phyloP scores from a whole-genome alignment of 1,140 invertebrate genomes.

The Condylostylus longicornis region DNA sequence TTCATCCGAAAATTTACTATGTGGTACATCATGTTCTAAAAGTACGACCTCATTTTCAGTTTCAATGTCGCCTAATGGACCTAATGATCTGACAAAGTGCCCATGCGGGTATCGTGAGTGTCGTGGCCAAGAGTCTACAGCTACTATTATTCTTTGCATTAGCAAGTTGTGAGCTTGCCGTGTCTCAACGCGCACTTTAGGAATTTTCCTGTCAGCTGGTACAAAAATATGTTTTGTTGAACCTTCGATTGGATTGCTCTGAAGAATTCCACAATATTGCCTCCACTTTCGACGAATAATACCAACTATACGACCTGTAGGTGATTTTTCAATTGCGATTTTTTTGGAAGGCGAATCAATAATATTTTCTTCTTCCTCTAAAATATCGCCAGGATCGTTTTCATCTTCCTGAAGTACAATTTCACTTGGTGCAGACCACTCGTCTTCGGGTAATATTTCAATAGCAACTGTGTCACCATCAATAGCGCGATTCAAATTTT shows the following conservation, averaged over 20 bases:
- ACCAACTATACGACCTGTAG: conserved; percentile 81
- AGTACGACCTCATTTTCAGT: conserved; percentile 93
- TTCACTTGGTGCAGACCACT: conserved; percentile 80
- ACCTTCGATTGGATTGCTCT: conserved; percentile 59
- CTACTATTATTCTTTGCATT: conserved; percentile 77
- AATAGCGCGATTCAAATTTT: conserved; percentile 83
- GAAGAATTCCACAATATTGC: conserved; percentile 90
- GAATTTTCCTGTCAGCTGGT: conserved; percentile 77
- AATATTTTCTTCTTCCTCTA: conserved; percentile 48
- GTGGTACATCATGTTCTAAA: conserved; percentile 93
- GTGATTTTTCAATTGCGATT: conserved; percentile 30
- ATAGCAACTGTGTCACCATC: conserved; percentile 91
- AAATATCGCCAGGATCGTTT: conserved; percentile 45
- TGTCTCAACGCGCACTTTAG: conserved; percentile 83
- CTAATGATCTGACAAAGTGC: conserved; percentile 77
- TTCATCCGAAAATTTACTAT: conserved; percentile 84
- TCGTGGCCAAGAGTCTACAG: conserved; percentile 83
- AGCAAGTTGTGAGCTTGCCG: conserved; percentile 66
- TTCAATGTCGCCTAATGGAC: conserved; percentile 61
- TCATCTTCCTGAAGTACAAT: conserved; percentile 73
- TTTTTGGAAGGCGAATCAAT: conserved; percentile 17
- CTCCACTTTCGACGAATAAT: conserved; percentile 94
- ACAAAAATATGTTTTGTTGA: conserved; percentile 67
- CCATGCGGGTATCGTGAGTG: conserved; percentile 63
- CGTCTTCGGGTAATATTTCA: conserved; percentile 71